phyloP scores from a whole-genome alignment of 2,888 invertebrate species.

The Drosophila algonquin region DNA sequence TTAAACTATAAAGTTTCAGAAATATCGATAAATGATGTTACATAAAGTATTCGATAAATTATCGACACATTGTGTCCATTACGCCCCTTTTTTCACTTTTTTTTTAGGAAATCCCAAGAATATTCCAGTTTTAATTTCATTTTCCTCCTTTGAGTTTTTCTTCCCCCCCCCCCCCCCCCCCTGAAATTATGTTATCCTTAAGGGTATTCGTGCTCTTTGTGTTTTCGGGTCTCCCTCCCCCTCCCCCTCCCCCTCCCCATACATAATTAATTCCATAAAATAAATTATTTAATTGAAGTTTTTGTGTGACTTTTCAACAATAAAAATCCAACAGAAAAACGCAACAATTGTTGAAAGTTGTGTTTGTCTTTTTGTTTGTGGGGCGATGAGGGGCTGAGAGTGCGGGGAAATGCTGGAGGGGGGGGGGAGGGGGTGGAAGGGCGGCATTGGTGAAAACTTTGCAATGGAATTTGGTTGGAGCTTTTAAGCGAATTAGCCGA shows the following conservation, averaged over 20 bases:
- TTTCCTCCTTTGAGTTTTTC: neutral
- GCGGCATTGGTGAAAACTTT: slow-evolving; percentile 5
- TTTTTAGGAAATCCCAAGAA: too few relatives aligned
- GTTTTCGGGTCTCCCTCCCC: neutral
- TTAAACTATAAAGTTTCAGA: too few relatives aligned
- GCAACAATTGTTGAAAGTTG: slow-evolving; percentile 25
- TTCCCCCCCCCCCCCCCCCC: neutral
- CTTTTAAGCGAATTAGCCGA: slow-evolving; percentile 56
- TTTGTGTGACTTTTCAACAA: slow-evolving; percentile 56
- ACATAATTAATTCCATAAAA: slow-evolving; percentile 71
- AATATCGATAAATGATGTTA: too few relatives aligned
- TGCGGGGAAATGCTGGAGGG: neutral
- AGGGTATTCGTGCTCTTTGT: neutral
- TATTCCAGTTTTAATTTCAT: neutral
- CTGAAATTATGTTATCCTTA: neutral
- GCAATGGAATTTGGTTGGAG: slow-evolving; percentile 19
- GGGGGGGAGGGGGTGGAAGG: slow-evolving; percentile 15
- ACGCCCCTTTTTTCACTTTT: too few relatives aligned
- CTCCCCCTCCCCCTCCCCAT: slow-evolving; percentile 18
- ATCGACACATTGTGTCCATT: too few relatives aligned
- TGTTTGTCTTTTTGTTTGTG: slow-evolving; percentile 29
- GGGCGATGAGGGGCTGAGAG: neutral
- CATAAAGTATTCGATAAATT: too few relatives aligned
- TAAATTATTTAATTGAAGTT: slow-evolving; percentile 74
- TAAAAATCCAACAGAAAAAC: slow-evolving; percentile 45